A percentile compares a stretch with the other conserved stretches of the same genome.
Evolutionary conservation across 2,797 vertebrate species (phyloP).

Genomic region (Falco peregrinus): DNA sequence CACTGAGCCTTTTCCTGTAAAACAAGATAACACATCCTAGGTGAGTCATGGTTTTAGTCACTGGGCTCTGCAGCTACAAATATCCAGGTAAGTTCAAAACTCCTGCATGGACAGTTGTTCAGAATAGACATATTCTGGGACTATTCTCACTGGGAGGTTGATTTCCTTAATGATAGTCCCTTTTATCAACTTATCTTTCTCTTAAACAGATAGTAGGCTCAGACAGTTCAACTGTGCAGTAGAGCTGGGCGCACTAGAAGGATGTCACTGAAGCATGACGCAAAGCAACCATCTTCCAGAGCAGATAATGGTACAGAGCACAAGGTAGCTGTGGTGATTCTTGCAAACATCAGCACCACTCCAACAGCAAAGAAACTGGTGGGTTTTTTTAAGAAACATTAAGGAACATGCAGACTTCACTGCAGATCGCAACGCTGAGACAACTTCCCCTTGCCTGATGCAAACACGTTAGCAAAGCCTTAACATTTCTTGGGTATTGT

Average conservation of each 20-base stretch:
- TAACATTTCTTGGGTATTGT: not conserved
- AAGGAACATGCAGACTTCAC: not conserved
- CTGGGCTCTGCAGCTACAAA: not conserved
- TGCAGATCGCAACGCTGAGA: accelerated
- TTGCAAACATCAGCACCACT: not conserved
- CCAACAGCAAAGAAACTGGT: not conserved
- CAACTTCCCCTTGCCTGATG: not conserved
- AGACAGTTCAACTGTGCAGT: not conserved
- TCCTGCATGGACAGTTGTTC: not conserved
- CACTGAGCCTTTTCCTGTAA: constrained; percentile 88
- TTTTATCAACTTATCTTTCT: not conserved
- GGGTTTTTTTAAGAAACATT: not conserved
- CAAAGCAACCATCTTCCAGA: not conserved
- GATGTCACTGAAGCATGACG: not conserved
- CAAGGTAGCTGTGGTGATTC: not conserved
- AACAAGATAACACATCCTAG: constrained; percentile 25
- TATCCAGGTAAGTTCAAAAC: not conserved
- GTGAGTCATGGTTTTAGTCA: not conserved
- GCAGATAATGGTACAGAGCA: not conserved
- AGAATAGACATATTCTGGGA: not conserved
- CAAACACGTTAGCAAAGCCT: not conserved
- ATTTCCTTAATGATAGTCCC: not conserved
- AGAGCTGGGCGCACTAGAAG: not conserved
- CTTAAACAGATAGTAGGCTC: not conserved
- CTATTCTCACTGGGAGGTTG: not conserved